A percentile compares a stretch with the other conserved stretches of the same genome.
These are phyloP conservation scores for Rhea americana DNA, from an alignment of 2,113 vertebrate species.

Conservation along the genomic window DNA sequence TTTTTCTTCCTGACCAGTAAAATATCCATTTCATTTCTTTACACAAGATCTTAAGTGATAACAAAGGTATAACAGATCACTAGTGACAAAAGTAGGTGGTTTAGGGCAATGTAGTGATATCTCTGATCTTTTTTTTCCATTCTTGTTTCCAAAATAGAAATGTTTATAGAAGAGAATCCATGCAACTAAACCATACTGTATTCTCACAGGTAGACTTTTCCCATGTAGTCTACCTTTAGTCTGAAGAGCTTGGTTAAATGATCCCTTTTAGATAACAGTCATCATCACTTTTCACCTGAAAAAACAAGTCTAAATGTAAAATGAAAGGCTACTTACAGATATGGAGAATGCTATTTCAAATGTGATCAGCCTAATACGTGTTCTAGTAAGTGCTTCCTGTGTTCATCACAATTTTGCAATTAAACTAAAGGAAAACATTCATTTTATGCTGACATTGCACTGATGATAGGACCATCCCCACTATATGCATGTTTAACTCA, in stretches of 20 bases:
- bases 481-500: conserved; percentile 13
- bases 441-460: conserved; percentile 25
- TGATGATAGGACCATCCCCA: conserved; percentile 23
- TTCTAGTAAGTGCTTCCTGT: conserved; percentile 53
- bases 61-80: not conserved
- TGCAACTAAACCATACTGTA: not conserved
- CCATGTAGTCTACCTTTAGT: not conserved
- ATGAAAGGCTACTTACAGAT: conserved; percentile 48
- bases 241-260: not conserved
- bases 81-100: not conserved
- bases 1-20: not conserved
- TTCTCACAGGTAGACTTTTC: not conserved
- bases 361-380: conserved; percentile 3
- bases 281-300: conserved; percentile 24
- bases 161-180: not conserved
- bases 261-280: not conserved
- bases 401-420: conserved; percentile 50
- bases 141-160: not conserved
- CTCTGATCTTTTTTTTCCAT: not conserved
- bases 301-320: conserved; percentile 2
- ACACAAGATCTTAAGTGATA: not conserved
- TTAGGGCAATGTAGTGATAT: not conserved
- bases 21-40: not conserved
- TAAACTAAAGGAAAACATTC: conserved; percentile 61
- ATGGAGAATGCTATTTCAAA: conserved; percentile 40